Evolutionary conservation across 2,797 vertebrate genomes (phyloP).

Genomic region (Hoplostethus mediterraneus): DNA sequence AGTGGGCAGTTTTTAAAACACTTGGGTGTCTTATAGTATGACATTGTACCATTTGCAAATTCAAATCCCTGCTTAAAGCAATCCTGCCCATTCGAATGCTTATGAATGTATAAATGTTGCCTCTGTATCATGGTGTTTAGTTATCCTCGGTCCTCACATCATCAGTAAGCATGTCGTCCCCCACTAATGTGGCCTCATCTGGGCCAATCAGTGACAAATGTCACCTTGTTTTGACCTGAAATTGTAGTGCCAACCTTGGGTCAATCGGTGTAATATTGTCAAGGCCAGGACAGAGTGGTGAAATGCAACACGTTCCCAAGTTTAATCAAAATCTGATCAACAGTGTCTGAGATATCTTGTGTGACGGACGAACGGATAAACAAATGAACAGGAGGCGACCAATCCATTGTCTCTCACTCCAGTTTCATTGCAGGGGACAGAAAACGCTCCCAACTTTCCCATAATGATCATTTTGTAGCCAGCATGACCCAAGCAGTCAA

Average conservation of each 20-base stretch:
- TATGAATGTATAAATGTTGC: neutral
- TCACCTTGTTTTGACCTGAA: no score
- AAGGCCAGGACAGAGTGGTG: no score
- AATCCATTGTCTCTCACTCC: constrained; percentile 12
- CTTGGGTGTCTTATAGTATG: neutral
- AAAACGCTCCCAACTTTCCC: constrained; percentile 19
- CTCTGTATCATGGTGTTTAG: neutral
- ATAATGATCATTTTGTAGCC: constrained; percentile 59
- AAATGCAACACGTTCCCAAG: no score
- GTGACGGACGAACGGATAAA: neutral
- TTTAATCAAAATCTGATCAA: no score
- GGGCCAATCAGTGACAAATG: no score
- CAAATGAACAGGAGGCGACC: neutral
- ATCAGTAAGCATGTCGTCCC: neutral
- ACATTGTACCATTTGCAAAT: neutral
- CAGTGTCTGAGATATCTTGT: neutral
- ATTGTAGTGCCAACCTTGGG: no score
- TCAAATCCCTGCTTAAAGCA: neutral
- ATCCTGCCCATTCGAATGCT: neutral
- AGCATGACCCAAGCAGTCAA: constrained; percentile 42
- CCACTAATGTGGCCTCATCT: no score
- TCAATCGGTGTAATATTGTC: no score
- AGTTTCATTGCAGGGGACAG: constrained; percentile 35
- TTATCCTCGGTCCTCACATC: neutral
- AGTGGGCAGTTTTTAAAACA: no score